Percentiles rank a stretch among this genome's conserved stretches.
Conservation (phyloP, 2,113 vertebrate species). For the Ammodytes dubius region DNA sequence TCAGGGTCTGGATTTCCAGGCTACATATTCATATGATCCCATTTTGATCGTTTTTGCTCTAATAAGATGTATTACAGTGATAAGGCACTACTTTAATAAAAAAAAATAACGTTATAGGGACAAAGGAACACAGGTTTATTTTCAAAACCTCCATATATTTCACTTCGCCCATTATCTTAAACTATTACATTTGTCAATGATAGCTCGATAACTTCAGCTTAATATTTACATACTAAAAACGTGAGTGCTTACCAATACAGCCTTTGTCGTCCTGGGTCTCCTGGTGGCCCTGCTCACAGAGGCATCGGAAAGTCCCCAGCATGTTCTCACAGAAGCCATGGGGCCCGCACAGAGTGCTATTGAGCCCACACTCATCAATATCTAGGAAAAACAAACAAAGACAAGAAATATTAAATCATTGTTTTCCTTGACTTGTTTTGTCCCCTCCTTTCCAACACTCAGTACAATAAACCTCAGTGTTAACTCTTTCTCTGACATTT, state of each 20-base stretch:
- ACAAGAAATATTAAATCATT: background rate
- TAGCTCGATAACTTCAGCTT: background rate
- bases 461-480: background rate
- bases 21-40: too few relatives aligned
- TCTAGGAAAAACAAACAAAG: constrained; percentile 83
- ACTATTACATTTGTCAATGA: background rate
- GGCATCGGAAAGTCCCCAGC: constrained; percentile 92
- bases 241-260: constrained; percentile 90
- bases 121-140: too few relatives aligned
- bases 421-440: background rate
- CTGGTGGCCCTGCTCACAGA: constrained; percentile 95
- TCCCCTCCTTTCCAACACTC: background rate
- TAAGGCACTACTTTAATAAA: too few relatives aligned
- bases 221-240: background rate
- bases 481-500: too few relatives aligned
- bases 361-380: constrained; percentile 91
- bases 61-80: too few relatives aligned
- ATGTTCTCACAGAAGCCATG: constrained; percentile 95
- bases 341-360: constrained; percentile 89
- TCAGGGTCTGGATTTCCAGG: too few relatives aligned
- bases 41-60: too few relatives aligned
- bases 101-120: too few relatives aligned
- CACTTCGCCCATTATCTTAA: too few relatives aligned
- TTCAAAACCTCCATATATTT: too few relatives aligned
- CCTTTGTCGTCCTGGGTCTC: constrained; percentile 87